phyloP scores from a whole-genome alignment of 2,113 vertebrate genomes.

The Zapornia atra region DNA sequence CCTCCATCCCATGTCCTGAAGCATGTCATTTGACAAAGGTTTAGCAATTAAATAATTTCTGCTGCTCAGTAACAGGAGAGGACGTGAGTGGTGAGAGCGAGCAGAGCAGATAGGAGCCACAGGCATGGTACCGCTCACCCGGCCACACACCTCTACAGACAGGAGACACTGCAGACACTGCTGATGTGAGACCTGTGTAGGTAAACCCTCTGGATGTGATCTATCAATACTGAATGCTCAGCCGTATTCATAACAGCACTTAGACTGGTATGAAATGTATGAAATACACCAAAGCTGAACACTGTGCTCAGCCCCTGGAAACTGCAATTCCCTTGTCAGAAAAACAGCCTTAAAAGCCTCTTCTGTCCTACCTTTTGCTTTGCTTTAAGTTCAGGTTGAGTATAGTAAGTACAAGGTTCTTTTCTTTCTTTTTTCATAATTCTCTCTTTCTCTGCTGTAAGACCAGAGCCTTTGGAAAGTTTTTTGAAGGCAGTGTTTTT shows the following conservation, averaged over 20 bases:
- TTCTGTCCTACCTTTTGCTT: background rate
- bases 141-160: too few relatives aligned
- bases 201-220: background rate
- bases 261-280: background rate
- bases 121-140: background rate
- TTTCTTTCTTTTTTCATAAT: background rate
- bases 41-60: background rate
- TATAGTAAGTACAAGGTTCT: background rate
- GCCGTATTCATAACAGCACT: background rate
- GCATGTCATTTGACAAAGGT: background rate
- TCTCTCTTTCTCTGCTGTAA: background rate
- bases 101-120: background rate
- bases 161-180: background rate
- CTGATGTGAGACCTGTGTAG: background rate
- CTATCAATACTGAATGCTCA: background rate
- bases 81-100: rapidly evolving
- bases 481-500: background rate
- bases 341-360: background rate
- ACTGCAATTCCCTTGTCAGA: background rate
- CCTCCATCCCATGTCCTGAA: background rate
- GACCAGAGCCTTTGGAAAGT: background rate
- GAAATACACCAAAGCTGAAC: background rate
- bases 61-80: background rate
- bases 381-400: background rate
- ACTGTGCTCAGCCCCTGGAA: background rate